A percentile compares a stretch with the other conserved stretches of the same genome.
Evolutionary conservation across 1,140 invertebrate genomes (phyloP).

Genomic region (Zaprionus nigranus): DNA sequence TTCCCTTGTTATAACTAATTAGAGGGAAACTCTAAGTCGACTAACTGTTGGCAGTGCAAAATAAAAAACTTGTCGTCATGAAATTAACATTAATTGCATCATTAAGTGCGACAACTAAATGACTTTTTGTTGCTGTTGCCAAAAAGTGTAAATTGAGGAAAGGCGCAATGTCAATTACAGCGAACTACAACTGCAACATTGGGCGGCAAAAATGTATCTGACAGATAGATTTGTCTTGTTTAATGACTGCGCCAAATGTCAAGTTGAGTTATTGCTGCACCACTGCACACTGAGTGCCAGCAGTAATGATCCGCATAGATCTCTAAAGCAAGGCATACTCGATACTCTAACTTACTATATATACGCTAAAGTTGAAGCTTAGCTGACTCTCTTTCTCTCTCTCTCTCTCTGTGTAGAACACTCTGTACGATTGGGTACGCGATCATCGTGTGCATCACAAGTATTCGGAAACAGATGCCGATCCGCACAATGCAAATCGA

Average conservation of each 20-base stretch:
- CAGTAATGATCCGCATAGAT: neutral
- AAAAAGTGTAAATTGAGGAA: slow-evolving; percentile 36
- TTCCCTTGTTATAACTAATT: neutral
- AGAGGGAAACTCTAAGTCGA: neutral
- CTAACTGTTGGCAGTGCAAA: neutral
- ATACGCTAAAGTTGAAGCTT: neutral
- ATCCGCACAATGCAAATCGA: slow-evolving; percentile 94
- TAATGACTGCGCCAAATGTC: slow-evolving; percentile 66
- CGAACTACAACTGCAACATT: slow-evolving; percentile 18
- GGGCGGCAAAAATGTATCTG: slow-evolving; percentile 43
- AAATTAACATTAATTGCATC: slow-evolving; percentile 79
- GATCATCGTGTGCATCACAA: slow-evolving; percentile 97
- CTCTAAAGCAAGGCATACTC: neutral
- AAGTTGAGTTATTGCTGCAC: slow-evolving; percentile 12
- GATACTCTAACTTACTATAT: neutral
- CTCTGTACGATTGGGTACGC: slow-evolving; percentile 88
- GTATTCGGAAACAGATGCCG: slow-evolving; percentile 94
- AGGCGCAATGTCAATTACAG: slow-evolving; percentile 31
- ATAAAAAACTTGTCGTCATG: slow-evolving; percentile 51
- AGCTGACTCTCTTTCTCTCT: neutral
- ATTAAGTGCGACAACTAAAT: slow-evolving; percentile 79
- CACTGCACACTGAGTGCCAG: neutral
- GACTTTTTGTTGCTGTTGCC: slow-evolving; percentile 50
- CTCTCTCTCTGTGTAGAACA: slow-evolving; percentile 85
- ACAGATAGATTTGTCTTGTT: slow-evolving; percentile 73